Evolutionary conservation across 2,888 invertebrate genomes (phyloP).

Genomic region (Tromatobia lineatoria): DNA sequence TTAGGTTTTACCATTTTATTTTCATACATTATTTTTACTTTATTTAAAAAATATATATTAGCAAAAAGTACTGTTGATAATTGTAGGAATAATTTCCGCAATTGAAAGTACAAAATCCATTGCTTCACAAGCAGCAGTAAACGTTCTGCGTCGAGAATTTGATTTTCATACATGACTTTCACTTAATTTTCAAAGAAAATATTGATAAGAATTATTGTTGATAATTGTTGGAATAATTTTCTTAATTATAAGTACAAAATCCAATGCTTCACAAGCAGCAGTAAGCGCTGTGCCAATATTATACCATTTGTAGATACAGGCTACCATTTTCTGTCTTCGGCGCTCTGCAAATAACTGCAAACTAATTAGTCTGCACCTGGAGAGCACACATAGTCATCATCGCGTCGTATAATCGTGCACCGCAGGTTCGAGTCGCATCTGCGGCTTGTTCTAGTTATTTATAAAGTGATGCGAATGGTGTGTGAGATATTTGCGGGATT

Average conservation of each 20-base stretch:
- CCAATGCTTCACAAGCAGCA: background rate
- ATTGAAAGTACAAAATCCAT: background rate
- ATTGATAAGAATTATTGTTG: too few relatives aligned
- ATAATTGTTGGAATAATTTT: too few relatives aligned
- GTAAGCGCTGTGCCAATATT: constrained; percentile 25
- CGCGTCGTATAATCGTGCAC: constrained; percentile 1
- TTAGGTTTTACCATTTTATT: too few relatives aligned
- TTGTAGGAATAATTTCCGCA: too few relatives aligned
- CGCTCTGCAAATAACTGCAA: constrained; percentile 51
- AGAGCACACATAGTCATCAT: constrained; percentile 43
- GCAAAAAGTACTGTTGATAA: too few relatives aligned
- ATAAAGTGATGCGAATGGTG: constrained; percentile 42
- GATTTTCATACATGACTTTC: too few relatives aligned
- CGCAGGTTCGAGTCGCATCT: constrained; percentile 23
- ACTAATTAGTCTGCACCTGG: constrained; percentile 58
- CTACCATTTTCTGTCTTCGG: constrained; percentile 26
- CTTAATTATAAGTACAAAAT: background rate
- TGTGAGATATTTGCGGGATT: constrained; percentile 14
- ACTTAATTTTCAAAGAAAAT: too few relatives aligned
- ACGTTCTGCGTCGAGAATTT: too few relatives aligned
- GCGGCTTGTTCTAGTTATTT: constrained; percentile 55
- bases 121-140: background rate
- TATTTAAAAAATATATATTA: too few relatives aligned
- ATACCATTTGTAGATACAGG: constrained; percentile 33
- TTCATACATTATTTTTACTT: too few relatives aligned